A percentile compares a stretch with the other conserved stretches of the same genome.
Conservation (phyloP, 1,140 invertebrate genomes). For the Pachyrhynchus sulphureomaculatus region DNA sequence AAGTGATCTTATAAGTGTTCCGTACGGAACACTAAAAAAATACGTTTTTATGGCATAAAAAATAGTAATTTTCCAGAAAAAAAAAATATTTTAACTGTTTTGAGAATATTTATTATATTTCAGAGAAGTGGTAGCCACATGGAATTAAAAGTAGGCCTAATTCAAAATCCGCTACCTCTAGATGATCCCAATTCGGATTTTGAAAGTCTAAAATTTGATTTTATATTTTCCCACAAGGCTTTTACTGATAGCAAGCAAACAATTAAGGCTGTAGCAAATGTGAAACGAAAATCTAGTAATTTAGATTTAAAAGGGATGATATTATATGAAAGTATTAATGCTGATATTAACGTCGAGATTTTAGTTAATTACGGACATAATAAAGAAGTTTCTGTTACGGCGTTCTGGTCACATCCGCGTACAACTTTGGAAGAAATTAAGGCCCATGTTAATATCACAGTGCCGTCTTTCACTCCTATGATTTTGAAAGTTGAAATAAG, state of each 20-base stretch:
- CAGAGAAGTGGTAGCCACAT: slow-evolving; percentile 58
- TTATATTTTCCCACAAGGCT: slow-evolving; percentile 56
- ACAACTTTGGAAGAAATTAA: slow-evolving; percentile 59
- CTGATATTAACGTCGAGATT: slow-evolving; percentile 50
- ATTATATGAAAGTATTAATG: slow-evolving; percentile 51
- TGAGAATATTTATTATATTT: slow-evolving; percentile 29
- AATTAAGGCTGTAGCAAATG: slow-evolving; percentile 48
- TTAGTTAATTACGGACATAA: slow-evolving; percentile 51
- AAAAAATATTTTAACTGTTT: too few relatives aligned
- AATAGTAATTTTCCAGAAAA: too few relatives aligned
- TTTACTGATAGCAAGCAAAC: slow-evolving; percentile 44
- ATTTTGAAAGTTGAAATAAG: slow-evolving; percentile 56
- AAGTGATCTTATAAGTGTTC: too few relatives aligned
- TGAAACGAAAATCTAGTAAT: slow-evolving; percentile 50
- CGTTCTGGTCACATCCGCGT: slow-evolving; percentile 58
- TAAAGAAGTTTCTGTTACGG: slow-evolving; percentile 60
- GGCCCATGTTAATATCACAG: slow-evolving; percentile 60
- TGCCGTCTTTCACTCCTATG: slow-evolving; percentile 64
- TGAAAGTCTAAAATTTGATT: slow-evolving; percentile 58
- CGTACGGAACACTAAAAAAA: too few relatives aligned
- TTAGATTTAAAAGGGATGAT: slow-evolving; percentile 52
- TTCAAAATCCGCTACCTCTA: slow-evolving; percentile 36
- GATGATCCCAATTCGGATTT: slow-evolving; percentile 52
- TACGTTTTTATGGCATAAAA: too few relatives aligned
- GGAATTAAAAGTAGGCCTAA: slow-evolving; percentile 55